phyloP scores from a whole-genome alignment of 2,113 vertebrate genomes.

The Ammospiza caudacuta region DNA sequence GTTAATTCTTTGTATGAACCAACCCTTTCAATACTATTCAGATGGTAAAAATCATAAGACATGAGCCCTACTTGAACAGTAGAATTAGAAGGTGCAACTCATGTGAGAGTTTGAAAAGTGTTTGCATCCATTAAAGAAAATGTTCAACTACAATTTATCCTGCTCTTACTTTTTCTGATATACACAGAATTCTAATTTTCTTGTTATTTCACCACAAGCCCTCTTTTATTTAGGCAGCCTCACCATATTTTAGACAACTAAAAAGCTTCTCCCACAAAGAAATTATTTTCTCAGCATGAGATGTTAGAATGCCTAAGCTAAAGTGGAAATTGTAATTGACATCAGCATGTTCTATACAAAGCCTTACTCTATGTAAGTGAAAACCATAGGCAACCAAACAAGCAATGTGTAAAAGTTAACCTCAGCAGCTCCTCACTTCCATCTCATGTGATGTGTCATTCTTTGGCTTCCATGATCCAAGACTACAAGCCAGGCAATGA shows the following conservation, averaged over 20 bases:
- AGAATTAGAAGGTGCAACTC: not conserved
- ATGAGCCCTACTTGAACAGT: not conserved
- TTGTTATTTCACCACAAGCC: not conserved
- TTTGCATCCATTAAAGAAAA: not conserved
- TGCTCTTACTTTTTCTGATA: not conserved
- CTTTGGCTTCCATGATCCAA: not conserved
- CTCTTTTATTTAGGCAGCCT: not conserved
- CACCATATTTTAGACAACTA: not conserved
- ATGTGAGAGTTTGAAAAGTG: not conserved
- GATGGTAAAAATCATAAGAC: not conserved
- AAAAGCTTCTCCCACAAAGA: not conserved
- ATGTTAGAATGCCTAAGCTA: not conserved
- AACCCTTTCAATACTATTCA: not conserved
- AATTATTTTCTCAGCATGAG: not conserved
- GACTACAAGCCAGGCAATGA: not conserved
- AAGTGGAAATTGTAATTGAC: not conserved
- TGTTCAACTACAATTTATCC: not conserved
- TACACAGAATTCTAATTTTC: not conserved
- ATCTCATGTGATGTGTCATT: accelerated
- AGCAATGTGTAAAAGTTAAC: not conserved
- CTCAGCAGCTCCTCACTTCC: not conserved
- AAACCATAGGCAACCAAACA: not conserved
- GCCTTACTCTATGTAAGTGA: not conserved
- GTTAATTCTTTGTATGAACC: not conserved
- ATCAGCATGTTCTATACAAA: not conserved